Conservation (phyloP, 2,888 invertebrate genomes). For the Nomada goodeniana region DNA sequence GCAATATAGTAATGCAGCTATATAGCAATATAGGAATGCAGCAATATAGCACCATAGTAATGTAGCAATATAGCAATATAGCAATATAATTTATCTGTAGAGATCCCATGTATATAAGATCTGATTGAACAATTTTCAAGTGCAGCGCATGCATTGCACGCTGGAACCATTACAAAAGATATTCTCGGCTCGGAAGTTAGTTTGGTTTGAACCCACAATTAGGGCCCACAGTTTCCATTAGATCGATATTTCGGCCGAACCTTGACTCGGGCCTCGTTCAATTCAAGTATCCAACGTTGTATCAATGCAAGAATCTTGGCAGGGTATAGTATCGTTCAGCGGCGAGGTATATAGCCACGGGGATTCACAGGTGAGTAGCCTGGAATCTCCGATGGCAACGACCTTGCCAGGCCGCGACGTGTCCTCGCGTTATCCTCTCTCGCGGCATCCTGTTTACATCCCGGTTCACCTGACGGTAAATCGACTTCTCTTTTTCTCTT, state of each 20-base stretch:
- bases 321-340: background rate
- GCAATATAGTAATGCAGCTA: too few species aligned
- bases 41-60: too few species aligned
- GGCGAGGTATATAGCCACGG: background rate
- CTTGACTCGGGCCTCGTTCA: too few species aligned
- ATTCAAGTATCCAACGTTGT: too few species aligned
- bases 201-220: background rate
- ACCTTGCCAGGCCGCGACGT: conserved; percentile 60
- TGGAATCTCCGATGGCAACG: conserved; percentile 61
- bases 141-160: background rate
- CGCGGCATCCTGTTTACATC: conserved; percentile 73
- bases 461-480: conserved; percentile 71
- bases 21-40: too few species aligned
- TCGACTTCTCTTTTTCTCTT: conserved; percentile 61
- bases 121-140: conserved; percentile 1
- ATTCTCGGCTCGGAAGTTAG: background rate
- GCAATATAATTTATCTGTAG: too few species aligned
- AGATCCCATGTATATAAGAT: background rate
- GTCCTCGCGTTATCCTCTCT: conserved; percentile 66
- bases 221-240: too few species aligned
- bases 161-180: background rate
- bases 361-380: conserved; percentile 57
- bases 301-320: background rate
- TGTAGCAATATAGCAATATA: too few species aligned
- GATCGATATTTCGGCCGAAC: too few species aligned